Evolutionary conservation across 2,888 invertebrate species (phyloP).

Genomic region (Tricholauxania praeusta): DNA sequence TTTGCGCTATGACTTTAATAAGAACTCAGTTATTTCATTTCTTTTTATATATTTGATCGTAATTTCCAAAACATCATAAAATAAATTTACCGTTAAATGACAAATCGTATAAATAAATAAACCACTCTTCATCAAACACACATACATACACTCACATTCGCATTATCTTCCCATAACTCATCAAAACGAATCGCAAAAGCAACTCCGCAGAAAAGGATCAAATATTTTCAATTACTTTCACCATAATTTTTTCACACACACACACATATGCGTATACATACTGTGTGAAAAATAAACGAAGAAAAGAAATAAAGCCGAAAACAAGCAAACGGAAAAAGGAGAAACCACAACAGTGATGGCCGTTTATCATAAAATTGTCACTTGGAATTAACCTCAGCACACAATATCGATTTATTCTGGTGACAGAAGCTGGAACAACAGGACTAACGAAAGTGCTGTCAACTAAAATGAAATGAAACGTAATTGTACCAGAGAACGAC

Average conservation of each 20-base stretch:
- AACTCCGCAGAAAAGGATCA: conserved; percentile 17
- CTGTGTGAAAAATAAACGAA: not conserved
- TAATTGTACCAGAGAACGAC: too few relatives aligned
- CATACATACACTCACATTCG: not conserved
- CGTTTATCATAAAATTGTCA: conserved; percentile 27
- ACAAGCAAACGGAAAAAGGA: not conserved
- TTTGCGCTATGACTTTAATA: too few relatives aligned
- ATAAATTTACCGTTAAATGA: conserved; percentile 23
- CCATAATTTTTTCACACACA: conserved; percentile 13
- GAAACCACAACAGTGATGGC: not conserved
- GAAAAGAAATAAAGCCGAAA: not conserved
- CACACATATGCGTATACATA: too few relatives aligned
- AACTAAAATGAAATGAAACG: too few relatives aligned
- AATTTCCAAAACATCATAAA: conserved; percentile 13
- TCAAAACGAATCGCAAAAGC: not conserved
- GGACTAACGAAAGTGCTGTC: too few relatives aligned
- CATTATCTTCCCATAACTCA: not conserved
- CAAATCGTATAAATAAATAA: conserved; percentile 12
- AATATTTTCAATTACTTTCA: conserved; percentile 30
- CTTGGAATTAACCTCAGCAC: conserved; percentile 3
- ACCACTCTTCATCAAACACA: not conserved
- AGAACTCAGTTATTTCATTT: not conserved
- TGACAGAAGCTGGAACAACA: too few relatives aligned
- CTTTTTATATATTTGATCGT: not conserved
- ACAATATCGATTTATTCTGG: conserved; percentile 14